Percentiles rank a stretch among this genome's conserved stretches.
Conservation (phyloP, 1,140 invertebrate species). For the Sesamia nonagrioides region DNA sequence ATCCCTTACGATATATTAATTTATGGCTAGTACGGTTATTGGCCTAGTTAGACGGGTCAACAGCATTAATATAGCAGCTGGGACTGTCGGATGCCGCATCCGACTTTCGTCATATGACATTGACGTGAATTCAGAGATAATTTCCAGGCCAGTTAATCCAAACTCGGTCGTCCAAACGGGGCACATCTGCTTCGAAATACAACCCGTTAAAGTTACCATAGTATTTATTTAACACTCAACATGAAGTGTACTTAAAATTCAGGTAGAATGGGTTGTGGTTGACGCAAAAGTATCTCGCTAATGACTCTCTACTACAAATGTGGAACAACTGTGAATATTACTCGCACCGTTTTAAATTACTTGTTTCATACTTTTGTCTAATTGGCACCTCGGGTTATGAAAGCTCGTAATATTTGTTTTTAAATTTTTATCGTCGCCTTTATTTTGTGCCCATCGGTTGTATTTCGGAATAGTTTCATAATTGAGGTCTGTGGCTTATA, state of each 20-base stretch:
- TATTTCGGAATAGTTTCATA: too few relatives aligned
- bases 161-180: neutral
- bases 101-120: too few relatives aligned
- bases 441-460: neutral
- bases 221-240: neutral
- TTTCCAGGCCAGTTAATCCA: neutral
- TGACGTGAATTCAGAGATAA: neutral
- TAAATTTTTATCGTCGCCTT: neutral
- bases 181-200: neutral
- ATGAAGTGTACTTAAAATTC: slow-evolving; percentile 5
- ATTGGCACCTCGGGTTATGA: slow-evolving; percentile 17
- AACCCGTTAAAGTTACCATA: neutral
- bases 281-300: neutral
- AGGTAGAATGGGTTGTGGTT: slow-evolving; percentile 1
- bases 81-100: too few relatives aligned
- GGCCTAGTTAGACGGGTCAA: too few relatives aligned
- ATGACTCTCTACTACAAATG: slow-evolving; percentile 13
- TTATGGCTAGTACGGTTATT: too few relatives aligned
- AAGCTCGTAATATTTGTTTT: neutral
- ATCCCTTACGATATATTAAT: too few relatives aligned
- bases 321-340: slow-evolving; percentile 23
- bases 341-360: slow-evolving; percentile 32
- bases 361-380: slow-evolving; percentile 24
- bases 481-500: too few relatives aligned
- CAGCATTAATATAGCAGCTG: too few relatives aligned